Conservation (phyloP, 64 coral and sea anemone species). For the Stichodactyla mertensii region DNA sequence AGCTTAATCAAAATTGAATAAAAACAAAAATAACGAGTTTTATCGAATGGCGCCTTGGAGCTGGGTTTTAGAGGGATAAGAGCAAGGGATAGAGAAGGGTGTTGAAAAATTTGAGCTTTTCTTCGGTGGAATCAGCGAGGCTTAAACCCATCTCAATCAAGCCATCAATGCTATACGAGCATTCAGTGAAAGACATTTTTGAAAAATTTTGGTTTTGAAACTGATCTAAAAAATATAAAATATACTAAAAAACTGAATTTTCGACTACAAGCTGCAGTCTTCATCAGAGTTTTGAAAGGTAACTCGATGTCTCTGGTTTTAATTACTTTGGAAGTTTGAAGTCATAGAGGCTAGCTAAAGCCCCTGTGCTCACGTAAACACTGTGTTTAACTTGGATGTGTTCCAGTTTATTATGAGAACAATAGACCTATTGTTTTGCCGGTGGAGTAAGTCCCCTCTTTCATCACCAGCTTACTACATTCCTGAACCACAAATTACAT, state of each 20-base stretch:
- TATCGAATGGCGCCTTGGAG: neutral
- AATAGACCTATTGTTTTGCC: conserved; percentile 6
- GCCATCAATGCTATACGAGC: neutral
- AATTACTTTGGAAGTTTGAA: neutral
- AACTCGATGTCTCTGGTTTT: neutral
- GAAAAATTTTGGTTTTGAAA: too few species aligned
- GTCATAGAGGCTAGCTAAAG: neutral
- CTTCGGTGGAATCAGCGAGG: neutral
- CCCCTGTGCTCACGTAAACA: neutral
- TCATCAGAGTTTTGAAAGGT: too few species aligned
- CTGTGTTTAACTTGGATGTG: conserved; percentile 2
- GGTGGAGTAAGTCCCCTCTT: neutral
- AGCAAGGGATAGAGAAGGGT: neutral
- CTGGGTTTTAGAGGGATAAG: neutral
- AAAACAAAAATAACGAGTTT: conserved; percentile 9
- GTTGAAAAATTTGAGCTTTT: neutral
- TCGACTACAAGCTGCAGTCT: too few species aligned
- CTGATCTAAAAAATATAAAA: too few species aligned
- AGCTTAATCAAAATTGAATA: conserved; percentile 5
- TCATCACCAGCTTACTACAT: conserved; percentile 11
- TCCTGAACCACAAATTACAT: conserved; percentile 28
- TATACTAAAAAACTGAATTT: too few species aligned
- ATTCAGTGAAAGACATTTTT: too few species aligned
- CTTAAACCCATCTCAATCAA: neutral
- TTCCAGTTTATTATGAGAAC: conserved; percentile 1